These are phyloP conservation scores for Tragelaphus buxtoni DNA, from an alignment of 2,113 vertebrate species.

Conservation along the genomic window DNA sequence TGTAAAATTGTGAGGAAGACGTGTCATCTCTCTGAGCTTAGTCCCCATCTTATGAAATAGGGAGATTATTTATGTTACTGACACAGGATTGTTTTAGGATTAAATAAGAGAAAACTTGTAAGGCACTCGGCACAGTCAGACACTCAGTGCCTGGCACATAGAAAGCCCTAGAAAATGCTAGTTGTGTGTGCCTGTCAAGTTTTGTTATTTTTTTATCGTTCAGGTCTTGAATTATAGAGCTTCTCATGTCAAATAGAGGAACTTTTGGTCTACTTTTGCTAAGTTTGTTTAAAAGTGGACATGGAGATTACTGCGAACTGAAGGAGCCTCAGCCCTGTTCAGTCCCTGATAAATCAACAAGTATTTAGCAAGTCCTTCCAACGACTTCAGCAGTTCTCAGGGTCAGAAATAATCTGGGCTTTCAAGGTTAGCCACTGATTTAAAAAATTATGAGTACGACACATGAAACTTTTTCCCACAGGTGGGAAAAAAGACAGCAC, in stretches of 20 bases:
- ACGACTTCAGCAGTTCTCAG: not conserved
- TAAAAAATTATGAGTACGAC: not conserved
- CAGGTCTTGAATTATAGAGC: not conserved
- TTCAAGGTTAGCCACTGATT: not conserved
- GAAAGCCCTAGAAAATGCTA: not conserved
- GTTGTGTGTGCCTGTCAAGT: not conserved
- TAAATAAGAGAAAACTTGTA: not conserved
- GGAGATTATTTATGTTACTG: not conserved
- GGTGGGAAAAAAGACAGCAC: no score
- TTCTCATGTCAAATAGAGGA: not conserved
- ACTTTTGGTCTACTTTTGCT: not conserved
- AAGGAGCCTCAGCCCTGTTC: not conserved
- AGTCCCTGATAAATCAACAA: not conserved
- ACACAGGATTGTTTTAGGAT: not conserved
- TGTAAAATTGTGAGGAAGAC: not conserved
- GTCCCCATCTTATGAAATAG: not conserved
- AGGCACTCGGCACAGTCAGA: not conserved
- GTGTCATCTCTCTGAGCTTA: not conserved
- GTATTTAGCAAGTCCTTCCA: not conserved
- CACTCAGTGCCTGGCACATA: not conserved
- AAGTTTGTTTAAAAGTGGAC: not conserved
- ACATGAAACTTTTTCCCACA: not conserved
- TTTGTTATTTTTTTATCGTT: not conserved
- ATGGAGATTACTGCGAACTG: not conserved
- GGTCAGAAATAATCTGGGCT: not conserved